Percentiles rank a stretch among this genome's conserved stretches.
Conservation (phyloP, 23 tunicate species). For the Pegea sp. region DNA sequence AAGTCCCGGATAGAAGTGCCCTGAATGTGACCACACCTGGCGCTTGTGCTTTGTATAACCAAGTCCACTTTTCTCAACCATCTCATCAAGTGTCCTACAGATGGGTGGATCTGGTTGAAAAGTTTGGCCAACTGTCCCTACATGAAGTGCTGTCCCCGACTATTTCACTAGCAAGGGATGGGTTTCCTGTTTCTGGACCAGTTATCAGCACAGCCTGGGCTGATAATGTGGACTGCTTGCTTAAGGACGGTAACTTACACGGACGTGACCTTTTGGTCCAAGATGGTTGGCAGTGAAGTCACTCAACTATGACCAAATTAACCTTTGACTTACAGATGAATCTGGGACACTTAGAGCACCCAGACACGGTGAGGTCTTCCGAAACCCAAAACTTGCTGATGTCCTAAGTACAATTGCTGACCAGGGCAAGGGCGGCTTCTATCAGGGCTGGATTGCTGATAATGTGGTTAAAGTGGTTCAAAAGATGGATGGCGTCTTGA, state of each 20-base stretch:
- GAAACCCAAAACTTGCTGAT: conserved; percentile 51
- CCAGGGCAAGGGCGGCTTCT: conserved; percentile 69
- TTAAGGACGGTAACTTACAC: conserved; percentile 6
- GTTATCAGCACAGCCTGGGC: conserved; percentile 25
- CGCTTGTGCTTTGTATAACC: conserved; percentile 65
- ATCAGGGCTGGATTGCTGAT: conserved; percentile 86
- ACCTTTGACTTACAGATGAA: neutral
- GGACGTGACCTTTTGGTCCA: conserved; percentile 25
- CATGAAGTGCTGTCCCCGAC: conserved; percentile 37
- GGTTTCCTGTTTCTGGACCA: conserved; percentile 68
- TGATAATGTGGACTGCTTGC: neutral
- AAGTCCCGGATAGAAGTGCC: conserved; percentile 11
- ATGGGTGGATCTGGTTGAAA: conserved; percentile 64
- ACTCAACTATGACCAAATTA: neutral
- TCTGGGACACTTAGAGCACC: conserved; percentile 17
- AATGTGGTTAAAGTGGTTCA: conserved; percentile 32
- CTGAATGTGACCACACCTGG: conserved; percentile 60
- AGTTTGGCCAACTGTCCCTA: conserved; percentile 53
- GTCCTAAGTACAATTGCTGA: conserved; percentile 31
- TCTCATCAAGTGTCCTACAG: too few species aligned
- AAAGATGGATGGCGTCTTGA: conserved; percentile 34
- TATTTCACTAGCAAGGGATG: conserved; percentile 36
- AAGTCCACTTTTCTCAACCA: too few species aligned
- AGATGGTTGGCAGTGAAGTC: conserved; percentile 1
- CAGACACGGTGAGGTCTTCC: conserved; percentile 25